Conservation (phyloP, 2,797 vertebrate species). For the Notolabrus celidotus region DNA sequence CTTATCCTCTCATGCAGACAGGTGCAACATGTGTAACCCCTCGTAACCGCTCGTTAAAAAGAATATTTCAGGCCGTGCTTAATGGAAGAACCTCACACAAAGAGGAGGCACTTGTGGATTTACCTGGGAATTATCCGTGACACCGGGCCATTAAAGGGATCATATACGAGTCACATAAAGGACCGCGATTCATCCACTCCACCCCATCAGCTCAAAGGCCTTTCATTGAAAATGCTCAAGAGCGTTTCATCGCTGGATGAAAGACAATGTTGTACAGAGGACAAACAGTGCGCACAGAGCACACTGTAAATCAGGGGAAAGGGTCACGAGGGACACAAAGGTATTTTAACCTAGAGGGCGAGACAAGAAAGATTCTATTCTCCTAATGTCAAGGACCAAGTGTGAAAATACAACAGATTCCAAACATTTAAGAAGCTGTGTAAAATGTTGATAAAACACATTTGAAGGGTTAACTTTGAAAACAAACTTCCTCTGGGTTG, state of each 20-base stretch:
- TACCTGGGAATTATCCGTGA: slow-evolving; percentile 58
- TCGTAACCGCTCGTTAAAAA: slow-evolving; percentile 37
- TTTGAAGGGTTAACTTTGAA: too few species aligned
- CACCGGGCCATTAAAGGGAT: slow-evolving; percentile 47
- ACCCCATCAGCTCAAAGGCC: slow-evolving; percentile 62
- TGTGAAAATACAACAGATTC: neutral
- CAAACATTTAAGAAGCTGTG: neutral
- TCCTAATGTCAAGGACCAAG: neutral
- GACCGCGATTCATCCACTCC: slow-evolving; percentile 60
- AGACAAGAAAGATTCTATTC: neutral
- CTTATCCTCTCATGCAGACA: slow-evolving; percentile 46
- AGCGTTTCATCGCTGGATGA: slow-evolving; percentile 52
- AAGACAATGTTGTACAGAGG: slow-evolving; percentile 32
- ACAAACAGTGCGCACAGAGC: neutral
- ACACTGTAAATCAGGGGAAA: neutral
- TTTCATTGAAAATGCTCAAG: slow-evolving; percentile 63
- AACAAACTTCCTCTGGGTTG: too few species aligned
- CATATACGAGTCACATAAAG: slow-evolving; percentile 49
- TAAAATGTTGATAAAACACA: too few species aligned
- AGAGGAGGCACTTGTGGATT: slow-evolving; percentile 48
- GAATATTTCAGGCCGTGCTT: slow-evolving; percentile 47
- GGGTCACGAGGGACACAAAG: neutral
- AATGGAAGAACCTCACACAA: slow-evolving; percentile 37
- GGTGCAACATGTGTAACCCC: slow-evolving; percentile 23
- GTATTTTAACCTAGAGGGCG: neutral